Conservation (phyloP, 2,113 vertebrate species). For the Chloropsis hardwickii region DNA sequence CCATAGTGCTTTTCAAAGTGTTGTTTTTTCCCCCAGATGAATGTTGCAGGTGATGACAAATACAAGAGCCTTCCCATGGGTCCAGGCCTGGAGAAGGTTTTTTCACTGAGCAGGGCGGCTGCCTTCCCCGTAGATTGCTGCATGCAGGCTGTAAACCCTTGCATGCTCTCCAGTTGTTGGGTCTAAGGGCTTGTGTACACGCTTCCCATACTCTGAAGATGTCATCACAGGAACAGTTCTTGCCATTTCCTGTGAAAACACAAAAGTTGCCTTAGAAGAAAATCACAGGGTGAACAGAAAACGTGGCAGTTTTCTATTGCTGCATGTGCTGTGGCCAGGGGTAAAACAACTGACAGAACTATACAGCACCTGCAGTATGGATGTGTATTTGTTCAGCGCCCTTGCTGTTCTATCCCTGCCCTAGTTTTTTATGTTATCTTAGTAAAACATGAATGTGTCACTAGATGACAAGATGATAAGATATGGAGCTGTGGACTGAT, state of each 20-base stretch:
- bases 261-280: background rate
- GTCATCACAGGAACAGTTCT: slow-evolving; percentile 43
- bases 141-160: background rate
- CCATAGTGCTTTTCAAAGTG: background rate
- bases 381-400: background rate
- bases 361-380: background rate
- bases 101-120: slow-evolving; percentile 10
- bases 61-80: background rate
- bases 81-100: slow-evolving; percentile 12
- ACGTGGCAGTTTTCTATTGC: background rate
- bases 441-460: background rate
- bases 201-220: slow-evolving; percentile 68
- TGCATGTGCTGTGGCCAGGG: background rate
- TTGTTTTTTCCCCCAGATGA: background rate
- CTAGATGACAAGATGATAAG: background rate
- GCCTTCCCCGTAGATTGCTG: slow-evolving; percentile 69
- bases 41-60: background rate
- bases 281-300: background rate
- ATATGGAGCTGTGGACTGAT: background rate
- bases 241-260: slow-evolving; percentile 62
- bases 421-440: background rate
- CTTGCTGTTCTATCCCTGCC: background rate
- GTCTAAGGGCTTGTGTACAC: slow-evolving; percentile 45
- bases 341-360: background rate
- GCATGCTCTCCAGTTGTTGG: background rate